phyloP scores from a whole-genome alignment of 2,113 vertebrate species.

The Polypterus senegalus region DNA sequence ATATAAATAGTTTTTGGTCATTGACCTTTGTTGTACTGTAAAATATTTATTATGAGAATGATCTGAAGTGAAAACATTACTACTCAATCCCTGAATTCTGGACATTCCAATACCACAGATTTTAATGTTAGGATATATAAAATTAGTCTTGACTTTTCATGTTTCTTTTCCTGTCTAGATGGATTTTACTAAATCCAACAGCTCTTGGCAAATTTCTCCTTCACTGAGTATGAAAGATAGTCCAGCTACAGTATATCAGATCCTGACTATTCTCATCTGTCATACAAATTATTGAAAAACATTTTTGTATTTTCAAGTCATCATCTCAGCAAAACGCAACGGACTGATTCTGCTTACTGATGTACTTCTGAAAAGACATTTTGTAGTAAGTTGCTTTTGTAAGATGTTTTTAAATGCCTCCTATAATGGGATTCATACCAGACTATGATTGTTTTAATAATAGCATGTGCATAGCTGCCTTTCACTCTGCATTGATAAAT shows the following conservation, averaged over 20 bases:
- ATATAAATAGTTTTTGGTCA: too few relatives aligned
- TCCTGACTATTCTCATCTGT: constrained; percentile 5
- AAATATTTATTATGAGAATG: too few relatives aligned
- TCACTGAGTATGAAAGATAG: constrained; percentile 6
- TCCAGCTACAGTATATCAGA: constrained; percentile 2
- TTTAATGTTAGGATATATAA: too few relatives aligned
- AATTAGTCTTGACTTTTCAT: neutral
- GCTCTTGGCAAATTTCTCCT: constrained; percentile 5
- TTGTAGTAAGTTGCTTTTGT: constrained; percentile 1
- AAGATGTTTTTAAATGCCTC: too few relatives aligned
- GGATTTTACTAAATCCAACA: neutral
- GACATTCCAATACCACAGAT: too few relatives aligned
- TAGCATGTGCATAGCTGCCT: too few relatives aligned
- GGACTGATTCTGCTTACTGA: neutral
- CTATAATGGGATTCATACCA: too few relatives aligned
- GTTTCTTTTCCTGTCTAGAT: neutral
- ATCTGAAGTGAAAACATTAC: too few relatives aligned
- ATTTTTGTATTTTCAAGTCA: constrained; percentile 1
- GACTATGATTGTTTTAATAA: too few relatives aligned
- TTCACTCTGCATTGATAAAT: too few relatives aligned
- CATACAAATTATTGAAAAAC: constrained; percentile 3
- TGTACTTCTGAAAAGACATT: neutral
- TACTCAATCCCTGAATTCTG: too few relatives aligned
- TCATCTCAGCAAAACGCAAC: neutral
- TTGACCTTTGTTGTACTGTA: too few relatives aligned